Evolutionary conservation across 2,113 vertebrate species (phyloP).

Genomic region (Stomatorhinus ivindoensis): DNA sequence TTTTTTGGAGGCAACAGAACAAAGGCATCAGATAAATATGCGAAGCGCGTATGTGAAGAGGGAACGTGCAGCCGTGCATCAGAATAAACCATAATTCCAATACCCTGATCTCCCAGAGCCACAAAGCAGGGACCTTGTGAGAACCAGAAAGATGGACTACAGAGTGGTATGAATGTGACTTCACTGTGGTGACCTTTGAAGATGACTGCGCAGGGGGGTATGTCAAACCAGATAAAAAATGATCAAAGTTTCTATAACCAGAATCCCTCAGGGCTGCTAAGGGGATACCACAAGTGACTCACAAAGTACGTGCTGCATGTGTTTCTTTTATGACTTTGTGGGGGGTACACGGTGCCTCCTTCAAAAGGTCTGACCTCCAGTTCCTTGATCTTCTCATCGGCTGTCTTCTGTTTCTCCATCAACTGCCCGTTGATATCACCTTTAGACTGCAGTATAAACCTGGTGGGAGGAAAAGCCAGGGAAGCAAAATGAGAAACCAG

Average conservation of each 20-base stretch:
- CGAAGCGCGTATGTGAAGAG: neutral
- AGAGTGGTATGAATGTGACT: neutral
- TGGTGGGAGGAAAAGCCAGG: slow-evolving; percentile 26
- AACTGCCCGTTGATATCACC: slow-evolving; percentile 84
- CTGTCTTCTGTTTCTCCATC: slow-evolving; percentile 83
- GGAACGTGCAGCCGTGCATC: neutral
- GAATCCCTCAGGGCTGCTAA: neutral
- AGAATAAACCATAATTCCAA: neutral
- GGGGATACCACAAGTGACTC: neutral
- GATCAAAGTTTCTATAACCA: neutral
- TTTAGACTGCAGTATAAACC: slow-evolving; percentile 93
- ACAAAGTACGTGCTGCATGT: neutral
- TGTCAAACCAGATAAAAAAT: neutral
- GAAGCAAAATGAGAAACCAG: neutral
- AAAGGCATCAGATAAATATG: slow-evolving; percentile 5
- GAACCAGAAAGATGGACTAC: neutral
- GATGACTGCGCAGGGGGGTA: neutral
- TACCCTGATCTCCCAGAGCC: neutral
- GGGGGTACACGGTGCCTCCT: neutral
- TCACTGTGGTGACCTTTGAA: neutral
- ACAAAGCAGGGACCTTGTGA: neutral
- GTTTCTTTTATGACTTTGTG: neutral
- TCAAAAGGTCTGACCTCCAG: slow-evolving; percentile 70
- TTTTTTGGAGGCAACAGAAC: neutral
- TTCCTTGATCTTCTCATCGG: slow-evolving; percentile 92